Evolutionary conservation across 2,797 vertebrate species (phyloP), one percentile per base, ranked within the genome.

Genomic region (Zenarchopterus dispar): DNA sequence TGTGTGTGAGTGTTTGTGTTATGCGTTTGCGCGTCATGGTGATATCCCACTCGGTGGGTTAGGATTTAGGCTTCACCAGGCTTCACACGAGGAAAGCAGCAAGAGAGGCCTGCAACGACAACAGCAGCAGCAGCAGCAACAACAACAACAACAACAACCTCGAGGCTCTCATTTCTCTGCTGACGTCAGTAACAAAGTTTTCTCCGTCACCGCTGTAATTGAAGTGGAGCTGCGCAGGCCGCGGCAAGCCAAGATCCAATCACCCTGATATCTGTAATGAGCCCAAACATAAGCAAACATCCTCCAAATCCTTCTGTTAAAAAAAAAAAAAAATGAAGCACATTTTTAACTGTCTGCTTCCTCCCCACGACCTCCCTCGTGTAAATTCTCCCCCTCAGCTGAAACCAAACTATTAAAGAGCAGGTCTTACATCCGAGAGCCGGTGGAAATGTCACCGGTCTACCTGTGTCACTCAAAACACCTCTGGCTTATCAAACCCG

Each of bases 401-500:
- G 58, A 82, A 82, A 65, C 67, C 60, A 18, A 23, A 56, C 70
- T 70, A 75, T 67, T 24, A 60, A 60, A 73, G 62, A 70, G 53
- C 67, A 78, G 78, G 69, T 86, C 79, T 81, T 80, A n/a, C 74
- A 63, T 84, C 84, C 70, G 84, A 71, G 79, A 28, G 83, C 82
- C 84, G 78, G 78, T 77, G 76, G 75, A 84, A 82, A 84, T 87
- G 86, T 92, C 90, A 82, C 80, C 84, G 85, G 90, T 93, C 93
- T 89, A 93, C 92, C 92, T 93, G 88, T 89, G 92, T 94, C 86
- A 84, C 90, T 91, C 87, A 91, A 90, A n/a, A 93, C 90, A 91
- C 91, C 91, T 93, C 89, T 82, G 75, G 91, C 92, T 93, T 94
- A 93, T 94, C 91, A 87, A 90, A 90, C 91, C 84, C 85, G 81